phyloP scores from a whole-genome alignment of 2,113 vertebrate species.

The Lampris megalopsis region DNA sequence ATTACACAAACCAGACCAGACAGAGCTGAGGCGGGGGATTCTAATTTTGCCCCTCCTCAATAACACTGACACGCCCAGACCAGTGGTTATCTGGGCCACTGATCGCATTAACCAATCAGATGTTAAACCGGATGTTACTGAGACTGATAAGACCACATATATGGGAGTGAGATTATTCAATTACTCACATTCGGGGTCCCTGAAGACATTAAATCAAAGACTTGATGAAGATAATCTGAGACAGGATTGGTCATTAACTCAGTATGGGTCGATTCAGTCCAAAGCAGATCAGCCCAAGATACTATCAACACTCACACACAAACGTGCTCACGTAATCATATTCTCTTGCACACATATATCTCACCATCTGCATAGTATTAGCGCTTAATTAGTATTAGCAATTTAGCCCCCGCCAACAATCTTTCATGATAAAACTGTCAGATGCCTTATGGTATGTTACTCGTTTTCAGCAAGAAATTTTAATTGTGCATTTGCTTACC shows the following conservation, averaged over 20 bases:
- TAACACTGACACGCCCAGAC: conserved; percentile 48
- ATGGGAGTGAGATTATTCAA: conserved; percentile 61
- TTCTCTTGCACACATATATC: too few species aligned
- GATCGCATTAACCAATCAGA: conserved; percentile 59
- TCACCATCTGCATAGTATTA: not conserved
- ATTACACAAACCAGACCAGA: conserved; percentile 75
- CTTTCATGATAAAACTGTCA: not conserved
- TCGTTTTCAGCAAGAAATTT: not conserved
- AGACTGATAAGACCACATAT: conserved; percentile 45
- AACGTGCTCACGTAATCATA: not conserved
- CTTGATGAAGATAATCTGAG: conserved; percentile 31
- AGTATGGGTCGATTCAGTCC: conserved; percentile 45
- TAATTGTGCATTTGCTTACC: not conserved
- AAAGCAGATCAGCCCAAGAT: not conserved
- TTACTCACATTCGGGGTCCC: conserved; percentile 49
- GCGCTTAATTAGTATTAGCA: not conserved
- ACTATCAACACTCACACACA: conserved; percentile 19
- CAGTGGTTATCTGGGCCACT: conserved; percentile 56
- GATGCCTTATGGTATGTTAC: not conserved
- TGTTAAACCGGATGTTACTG: conserved; percentile 30
- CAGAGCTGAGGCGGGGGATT: conserved; percentile 51
- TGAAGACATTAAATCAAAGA: conserved; percentile 53
- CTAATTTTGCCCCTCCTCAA: conserved; percentile 50
- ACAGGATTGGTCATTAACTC: conserved; percentile 34
- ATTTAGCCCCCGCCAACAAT: not conserved